phyloP scores from a whole-genome alignment of 2,797 vertebrate genomes.

The Xenentodon cancila region DNA sequence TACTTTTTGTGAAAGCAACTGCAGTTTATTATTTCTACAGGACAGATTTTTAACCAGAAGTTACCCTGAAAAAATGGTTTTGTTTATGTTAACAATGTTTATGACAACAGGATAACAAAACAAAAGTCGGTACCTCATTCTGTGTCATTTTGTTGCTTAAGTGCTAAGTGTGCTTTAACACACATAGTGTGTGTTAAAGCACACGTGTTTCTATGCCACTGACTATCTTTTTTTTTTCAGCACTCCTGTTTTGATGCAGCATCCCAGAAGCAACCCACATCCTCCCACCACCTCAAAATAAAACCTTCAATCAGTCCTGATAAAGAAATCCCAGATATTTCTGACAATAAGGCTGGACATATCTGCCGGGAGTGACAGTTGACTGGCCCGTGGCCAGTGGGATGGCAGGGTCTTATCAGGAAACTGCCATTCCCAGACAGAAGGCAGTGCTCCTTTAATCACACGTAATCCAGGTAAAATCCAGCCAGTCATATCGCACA shows the following conservation, averaged over 20 bases:
- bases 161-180: no score
- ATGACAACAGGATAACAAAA: slow-evolving; percentile 12
- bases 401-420: slow-evolving; percentile 44
- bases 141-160: not conserved
- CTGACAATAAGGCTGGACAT: slow-evolving; percentile 22
- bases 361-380: slow-evolving; percentile 26
- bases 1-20: no score
- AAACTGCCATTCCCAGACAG: slow-evolving; percentile 36
- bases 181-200: not conserved
- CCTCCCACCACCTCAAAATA: no score
- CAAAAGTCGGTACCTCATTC: not conserved
- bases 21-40: no score
- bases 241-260: no score
- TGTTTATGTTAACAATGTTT: not conserved
- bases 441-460: slow-evolving; percentile 43
- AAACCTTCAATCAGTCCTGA: not conserved
- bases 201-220: not conserved
- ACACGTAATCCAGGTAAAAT: slow-evolving; percentile 35
- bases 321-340: slow-evolving; percentile 36
- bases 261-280: no score
- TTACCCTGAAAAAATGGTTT: no score
- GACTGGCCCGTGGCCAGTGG: slow-evolving; percentile 42
- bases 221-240: not conserved
- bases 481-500: slow-evolving; percentile 34
- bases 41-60: no score